These are phyloP conservation scores for Aleiodes sp. DNA, from an alignment of 1,140 invertebrate genomes.

Conservation along the genomic window DNA sequence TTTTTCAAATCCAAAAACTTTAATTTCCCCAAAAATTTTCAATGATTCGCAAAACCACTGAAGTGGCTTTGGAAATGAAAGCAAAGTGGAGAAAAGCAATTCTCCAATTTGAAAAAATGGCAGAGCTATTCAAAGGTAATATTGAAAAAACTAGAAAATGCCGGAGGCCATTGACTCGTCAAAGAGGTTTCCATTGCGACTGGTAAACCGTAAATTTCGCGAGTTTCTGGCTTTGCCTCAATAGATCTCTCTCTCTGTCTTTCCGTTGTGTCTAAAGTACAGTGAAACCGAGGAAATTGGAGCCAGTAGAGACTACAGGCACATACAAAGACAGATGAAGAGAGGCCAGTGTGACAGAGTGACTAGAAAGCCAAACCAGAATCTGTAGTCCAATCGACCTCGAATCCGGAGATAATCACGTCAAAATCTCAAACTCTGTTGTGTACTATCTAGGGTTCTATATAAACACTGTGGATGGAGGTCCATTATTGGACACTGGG, in stretches of 20 bases:
- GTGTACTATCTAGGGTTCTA: too few species aligned
- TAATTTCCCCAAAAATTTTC: too few species aligned
- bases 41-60: too few species aligned
- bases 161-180: not conserved
- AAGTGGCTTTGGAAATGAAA: too few species aligned
- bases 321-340: not conserved
- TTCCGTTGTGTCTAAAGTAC: not conserved
- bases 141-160: too few species aligned
- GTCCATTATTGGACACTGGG: too few species aligned
- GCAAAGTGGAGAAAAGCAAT: too few species aligned
- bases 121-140: too few species aligned
- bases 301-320: not conserved
- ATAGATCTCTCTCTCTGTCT: too few species aligned
- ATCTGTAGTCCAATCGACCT: slow-evolving; percentile 5
- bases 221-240: not conserved
- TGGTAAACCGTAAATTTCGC: not conserved
- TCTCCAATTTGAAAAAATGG: too few species aligned
- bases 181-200: not conserved
- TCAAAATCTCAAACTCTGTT: slow-evolving; percentile 33
- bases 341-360: not conserved
- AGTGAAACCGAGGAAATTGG: slow-evolving; percentile 11
- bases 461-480: too few species aligned
- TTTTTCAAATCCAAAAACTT: too few species aligned
- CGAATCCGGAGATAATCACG: slow-evolving; percentile 22
- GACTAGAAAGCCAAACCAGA: not conserved